Evolutionary conservation across 2,797 vertebrate genomes (phyloP).

Genomic region (Pantherophis vulpinus): DNA sequence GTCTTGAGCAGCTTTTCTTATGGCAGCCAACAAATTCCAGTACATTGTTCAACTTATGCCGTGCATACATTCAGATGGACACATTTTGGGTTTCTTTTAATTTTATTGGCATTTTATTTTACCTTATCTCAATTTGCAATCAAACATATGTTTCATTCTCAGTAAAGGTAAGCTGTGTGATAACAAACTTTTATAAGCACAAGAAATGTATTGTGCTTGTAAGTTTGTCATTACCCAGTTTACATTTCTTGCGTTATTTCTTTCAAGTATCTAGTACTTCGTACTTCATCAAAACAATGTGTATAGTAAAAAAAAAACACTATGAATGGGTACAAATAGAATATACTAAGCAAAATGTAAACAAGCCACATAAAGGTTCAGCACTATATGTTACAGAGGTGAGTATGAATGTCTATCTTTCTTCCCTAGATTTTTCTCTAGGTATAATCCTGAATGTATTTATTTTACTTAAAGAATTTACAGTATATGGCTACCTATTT

Average conservation of each 20-base stretch:
- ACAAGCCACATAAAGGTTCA: neutral
- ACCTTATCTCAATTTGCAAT: slow-evolving; percentile 16
- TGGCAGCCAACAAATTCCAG: slow-evolving; percentile 32
- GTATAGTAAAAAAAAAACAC: neutral
- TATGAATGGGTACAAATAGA: neutral
- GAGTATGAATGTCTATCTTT: neutral
- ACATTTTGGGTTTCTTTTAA: slow-evolving; percentile 4
- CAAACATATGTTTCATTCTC: neutral
- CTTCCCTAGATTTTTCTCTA: neutral
- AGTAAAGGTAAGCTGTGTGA: neutral
- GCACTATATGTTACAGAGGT: neutral
- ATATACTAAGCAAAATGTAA: neutral
- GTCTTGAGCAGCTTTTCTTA: slow-evolving; percentile 54
- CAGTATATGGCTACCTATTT: neutral
- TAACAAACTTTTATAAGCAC: neutral
- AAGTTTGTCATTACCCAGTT: neutral
- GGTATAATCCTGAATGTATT: no score
- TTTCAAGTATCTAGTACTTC: neutral
- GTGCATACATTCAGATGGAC: neutral
- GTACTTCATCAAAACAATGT: neutral
- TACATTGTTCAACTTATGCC: neutral
- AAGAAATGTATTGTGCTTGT: neutral
- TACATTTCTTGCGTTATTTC: neutral
- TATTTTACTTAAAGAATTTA: neutral
- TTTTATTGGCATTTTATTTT: slow-evolving; percentile 28